These are phyloP conservation scores for Drosophila leontia DNA, from an alignment of 1,140 invertebrate species.

Conservation along the genomic window DNA sequence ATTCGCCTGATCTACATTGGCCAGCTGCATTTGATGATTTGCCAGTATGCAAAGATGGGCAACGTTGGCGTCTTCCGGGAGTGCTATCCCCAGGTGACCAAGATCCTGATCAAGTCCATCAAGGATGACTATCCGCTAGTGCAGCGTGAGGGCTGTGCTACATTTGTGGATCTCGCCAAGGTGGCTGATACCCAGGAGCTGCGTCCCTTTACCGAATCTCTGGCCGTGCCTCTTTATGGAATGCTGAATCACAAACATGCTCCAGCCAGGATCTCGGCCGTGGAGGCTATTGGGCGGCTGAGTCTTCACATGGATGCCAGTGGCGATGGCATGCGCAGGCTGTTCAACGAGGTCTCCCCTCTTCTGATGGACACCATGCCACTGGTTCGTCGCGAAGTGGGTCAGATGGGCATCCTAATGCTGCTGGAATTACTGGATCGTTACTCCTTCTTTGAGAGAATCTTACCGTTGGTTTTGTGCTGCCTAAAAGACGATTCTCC, in stretches of 20 bases:
- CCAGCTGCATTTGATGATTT: conserved; percentile 88
- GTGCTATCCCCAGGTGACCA: conserved; percentile 90
- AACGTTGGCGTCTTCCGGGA: conserved; percentile 61
- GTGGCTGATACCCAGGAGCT: conserved; percentile 89
- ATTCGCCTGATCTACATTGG: conserved; percentile 89
- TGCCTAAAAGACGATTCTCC: conserved; percentile 90
- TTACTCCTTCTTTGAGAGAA: conserved; percentile 91
- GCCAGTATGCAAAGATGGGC: conserved; percentile 86
- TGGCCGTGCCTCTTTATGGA: conserved; percentile 90
- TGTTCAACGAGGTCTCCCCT: conserved; percentile 75
- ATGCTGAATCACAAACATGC: conserved; percentile 93
- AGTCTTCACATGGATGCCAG: conserved; percentile 86
- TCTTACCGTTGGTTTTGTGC: conserved; percentile 91
- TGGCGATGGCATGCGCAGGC: conserved; percentile 85
- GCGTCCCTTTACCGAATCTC: conserved; percentile 89
- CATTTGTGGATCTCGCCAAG: conserved; percentile 88
- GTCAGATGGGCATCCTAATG: conserved; percentile 89
- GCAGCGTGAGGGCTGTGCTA: conserved; percentile 91
- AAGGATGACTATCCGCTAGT: conserved; percentile 92
- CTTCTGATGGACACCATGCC: conserved; percentile 90
- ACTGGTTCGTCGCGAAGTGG: conserved; percentile 88
- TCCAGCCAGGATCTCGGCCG: conserved; percentile 89
- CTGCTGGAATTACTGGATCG: conserved; percentile 89
- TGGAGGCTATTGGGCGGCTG: conserved; percentile 89
- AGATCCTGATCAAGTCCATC: conserved; percentile 90